Conservation (phyloP, 2,888 invertebrate genomes). For the Apamea epomidion region DNA sequence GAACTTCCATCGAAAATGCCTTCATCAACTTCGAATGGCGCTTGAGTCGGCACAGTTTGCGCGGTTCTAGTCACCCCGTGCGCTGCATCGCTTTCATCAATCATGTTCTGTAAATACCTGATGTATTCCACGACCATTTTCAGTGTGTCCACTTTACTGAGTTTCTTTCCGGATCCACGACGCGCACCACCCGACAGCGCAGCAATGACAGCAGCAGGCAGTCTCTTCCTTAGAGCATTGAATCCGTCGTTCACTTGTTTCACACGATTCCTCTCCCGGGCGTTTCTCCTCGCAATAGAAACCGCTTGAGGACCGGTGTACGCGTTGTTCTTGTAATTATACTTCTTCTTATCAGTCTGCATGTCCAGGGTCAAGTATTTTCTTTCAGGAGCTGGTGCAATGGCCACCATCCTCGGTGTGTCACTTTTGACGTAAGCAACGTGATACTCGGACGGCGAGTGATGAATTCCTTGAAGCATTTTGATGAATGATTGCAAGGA, state of each 20-base stretch:
- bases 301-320: slow-evolving; percentile 93
- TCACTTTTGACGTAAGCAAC: slow-evolving; percentile 69
- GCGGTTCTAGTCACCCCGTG: slow-evolving; percentile 75
- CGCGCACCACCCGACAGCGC: slow-evolving; percentile 92
- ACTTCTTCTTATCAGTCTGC: slow-evolving; percentile 88
- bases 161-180: slow-evolving; percentile 95
- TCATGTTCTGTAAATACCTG: slow-evolving; percentile 93
- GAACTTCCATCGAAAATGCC: slow-evolving; percentile 82
- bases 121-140: slow-evolving; percentile 97
- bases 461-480: slow-evolving; percentile 79
- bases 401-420: slow-evolving; percentile 83
- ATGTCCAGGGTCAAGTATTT: slow-evolving; percentile 76
- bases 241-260: slow-evolving; percentile 98
- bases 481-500: slow-evolving; percentile 52
- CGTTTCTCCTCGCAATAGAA: slow-evolving; percentile 97
- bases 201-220: slow-evolving; percentile 95
- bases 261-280: slow-evolving; percentile 98
- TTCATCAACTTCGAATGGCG: slow-evolving; percentile 79
- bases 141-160: slow-evolving; percentile 97
- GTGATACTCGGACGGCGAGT: slow-evolving; percentile 70
- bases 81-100: slow-evolving; percentile 93
- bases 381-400: slow-evolving; percentile 89
- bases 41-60: slow-evolving; percentile 64
- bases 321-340: slow-evolving; percentile 91
- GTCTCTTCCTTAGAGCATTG: slow-evolving; percentile 95